Evolutionary conservation across 2,888 invertebrate genomes (phyloP).

Genomic region (Drosophila quinaria): DNA sequence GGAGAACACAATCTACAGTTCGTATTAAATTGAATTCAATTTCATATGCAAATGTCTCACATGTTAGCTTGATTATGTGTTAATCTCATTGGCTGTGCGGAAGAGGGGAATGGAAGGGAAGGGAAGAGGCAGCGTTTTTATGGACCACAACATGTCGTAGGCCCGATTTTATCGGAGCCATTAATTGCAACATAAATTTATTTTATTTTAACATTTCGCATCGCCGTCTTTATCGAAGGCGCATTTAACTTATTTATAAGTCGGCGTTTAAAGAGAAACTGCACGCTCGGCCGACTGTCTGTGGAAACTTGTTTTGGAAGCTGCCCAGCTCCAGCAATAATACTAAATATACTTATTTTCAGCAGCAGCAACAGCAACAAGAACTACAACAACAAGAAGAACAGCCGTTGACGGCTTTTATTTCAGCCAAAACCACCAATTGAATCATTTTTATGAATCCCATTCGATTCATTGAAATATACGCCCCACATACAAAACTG

Average conservation of each 20-base stretch:
- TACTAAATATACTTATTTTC: slow-evolving; percentile 9
- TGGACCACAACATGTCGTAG: slow-evolving; percentile 72
- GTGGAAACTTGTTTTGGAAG: slow-evolving; percentile 65
- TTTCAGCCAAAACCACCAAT: slow-evolving; percentile 71
- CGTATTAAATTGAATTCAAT: slow-evolving; percentile 75
- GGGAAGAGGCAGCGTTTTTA: slow-evolving; percentile 45
- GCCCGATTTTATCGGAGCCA: slow-evolving; percentile 70
- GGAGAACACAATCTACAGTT: slow-evolving; percentile 7
- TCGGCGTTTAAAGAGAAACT: slow-evolving; percentile 67
- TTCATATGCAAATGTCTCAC: slow-evolving; percentile 73
- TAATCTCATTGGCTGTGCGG: slow-evolving; percentile 58
- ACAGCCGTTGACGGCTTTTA: slow-evolving; percentile 67
- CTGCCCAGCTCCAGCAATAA: slow-evolving; percentile 33
- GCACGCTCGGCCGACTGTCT: slow-evolving; percentile 29
- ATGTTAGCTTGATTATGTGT: slow-evolving; percentile 82
- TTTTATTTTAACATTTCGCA: slow-evolving; percentile 81
- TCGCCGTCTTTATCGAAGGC: slow-evolving; percentile 68
- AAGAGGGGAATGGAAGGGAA: neutral
- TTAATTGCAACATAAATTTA: slow-evolving; percentile 83
- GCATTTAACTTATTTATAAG: slow-evolving; percentile 78
- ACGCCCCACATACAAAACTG: slow-evolving; percentile 72
- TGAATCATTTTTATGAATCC: slow-evolving; percentile 80
- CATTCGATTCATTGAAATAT: slow-evolving; percentile 69
- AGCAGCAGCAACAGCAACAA: slow-evolving; percentile 16
- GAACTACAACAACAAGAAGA: slow-evolving; percentile 17